phyloP scores from a whole-genome alignment of 2,888 invertebrate species.

The Pachydiplax longipennis region DNA sequence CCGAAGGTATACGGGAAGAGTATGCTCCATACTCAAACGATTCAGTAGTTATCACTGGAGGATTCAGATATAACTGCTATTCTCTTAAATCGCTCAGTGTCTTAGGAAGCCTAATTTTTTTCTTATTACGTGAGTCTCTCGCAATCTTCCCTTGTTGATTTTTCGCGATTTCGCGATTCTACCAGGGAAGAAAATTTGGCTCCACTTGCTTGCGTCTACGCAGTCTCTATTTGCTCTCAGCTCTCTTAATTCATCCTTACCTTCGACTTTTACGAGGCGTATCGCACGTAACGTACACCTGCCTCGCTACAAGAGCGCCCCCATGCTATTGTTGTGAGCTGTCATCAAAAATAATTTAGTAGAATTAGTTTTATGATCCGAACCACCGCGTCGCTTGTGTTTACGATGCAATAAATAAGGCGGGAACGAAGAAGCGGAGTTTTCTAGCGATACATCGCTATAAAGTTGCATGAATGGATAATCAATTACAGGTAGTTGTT shows the following conservation, averaged over 20 bases:
- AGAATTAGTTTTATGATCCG: conserved; percentile 15
- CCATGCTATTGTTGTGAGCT: not conserved
- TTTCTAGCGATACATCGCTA: not conserved
- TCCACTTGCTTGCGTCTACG: not conserved
- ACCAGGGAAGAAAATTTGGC: not conserved
- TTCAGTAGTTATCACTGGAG: no score
- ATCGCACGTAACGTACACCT: not conserved
- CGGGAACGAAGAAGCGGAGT: not conserved
- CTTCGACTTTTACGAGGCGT: not conserved
- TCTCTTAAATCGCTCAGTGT: no score
- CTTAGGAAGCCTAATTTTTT: no score
- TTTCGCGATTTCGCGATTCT: not conserved
- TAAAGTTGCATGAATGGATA: not conserved
- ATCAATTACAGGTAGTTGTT: not conserved
- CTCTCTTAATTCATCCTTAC: not conserved
- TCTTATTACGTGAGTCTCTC: not conserved
- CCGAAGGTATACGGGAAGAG: no score
- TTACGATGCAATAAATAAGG: conserved; percentile 5
- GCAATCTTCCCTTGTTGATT: not conserved
- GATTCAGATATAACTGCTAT: no score
- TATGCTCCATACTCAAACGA: no score
- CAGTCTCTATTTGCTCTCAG: not conserved
- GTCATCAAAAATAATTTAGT: conserved; percentile 27
- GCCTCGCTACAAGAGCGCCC: not conserved
- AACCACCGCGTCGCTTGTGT: not conserved